A percentile compares a stretch with the other conserved stretches of the same genome.
These are phyloP conservation scores for Epinephelus malabaricus DNA, from an alignment of 2,797 vertebrate species.

Conservation along the genomic window DNA sequence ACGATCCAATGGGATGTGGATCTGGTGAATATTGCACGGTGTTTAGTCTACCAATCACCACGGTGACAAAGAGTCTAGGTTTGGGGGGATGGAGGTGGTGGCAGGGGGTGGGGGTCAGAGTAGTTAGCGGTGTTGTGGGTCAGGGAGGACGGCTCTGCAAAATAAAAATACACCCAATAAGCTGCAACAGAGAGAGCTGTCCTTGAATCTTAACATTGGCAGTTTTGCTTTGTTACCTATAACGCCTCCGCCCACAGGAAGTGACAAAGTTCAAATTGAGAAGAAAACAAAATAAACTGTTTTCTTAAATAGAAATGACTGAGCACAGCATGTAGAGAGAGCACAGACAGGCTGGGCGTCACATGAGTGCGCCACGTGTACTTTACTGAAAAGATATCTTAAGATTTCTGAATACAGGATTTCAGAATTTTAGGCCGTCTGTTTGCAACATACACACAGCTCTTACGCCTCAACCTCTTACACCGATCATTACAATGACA, in stretches of 20 bases:
- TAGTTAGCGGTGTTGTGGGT: constrained; percentile 61
- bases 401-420: neutral
- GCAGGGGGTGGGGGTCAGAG: constrained; percentile 55
- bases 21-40: constrained; percentile 86
- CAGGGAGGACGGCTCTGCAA: constrained; percentile 22
- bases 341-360: neutral
- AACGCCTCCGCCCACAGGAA: constrained; percentile 48
- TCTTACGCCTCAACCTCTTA: neutral
- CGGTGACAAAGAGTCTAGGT: constrained; percentile 94
- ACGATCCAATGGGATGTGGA: constrained; percentile 72
- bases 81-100: constrained; percentile 37
- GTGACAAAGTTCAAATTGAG: constrained; percentile 50
- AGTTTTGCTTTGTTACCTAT: neutral
- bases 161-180: constrained; percentile 37
- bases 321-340: neutral
- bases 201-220: neutral
- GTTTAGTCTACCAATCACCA: constrained; percentile 97
- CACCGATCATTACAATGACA: neutral
- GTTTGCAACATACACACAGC: neutral
- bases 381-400: neutral
- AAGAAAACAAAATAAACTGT: constrained; percentile 30
- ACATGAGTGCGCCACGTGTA: neutral
- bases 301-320: constrained; percentile 17
- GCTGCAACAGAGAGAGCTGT: constrained; percentile 1
- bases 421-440: neutral